phyloP scores from a whole-genome alignment of 2,797 vertebrate genomes.

The Otolemur crassicaudatus region DNA sequence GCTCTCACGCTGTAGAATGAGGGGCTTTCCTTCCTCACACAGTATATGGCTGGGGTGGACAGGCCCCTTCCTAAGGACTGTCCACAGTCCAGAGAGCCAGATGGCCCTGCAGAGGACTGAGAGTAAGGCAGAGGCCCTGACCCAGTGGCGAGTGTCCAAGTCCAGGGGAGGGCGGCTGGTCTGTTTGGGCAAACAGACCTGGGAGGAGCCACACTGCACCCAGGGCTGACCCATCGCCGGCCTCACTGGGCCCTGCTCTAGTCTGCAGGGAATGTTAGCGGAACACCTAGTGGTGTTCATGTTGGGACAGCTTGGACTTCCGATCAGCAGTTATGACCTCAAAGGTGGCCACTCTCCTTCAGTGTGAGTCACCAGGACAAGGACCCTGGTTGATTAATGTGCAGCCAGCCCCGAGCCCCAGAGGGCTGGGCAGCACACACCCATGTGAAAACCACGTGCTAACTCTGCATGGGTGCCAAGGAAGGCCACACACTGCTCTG shows the following conservation, averaged over 20 bases:
- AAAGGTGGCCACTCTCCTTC: not conserved
- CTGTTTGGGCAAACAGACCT: not conserved
- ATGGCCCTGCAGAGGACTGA: accelerated
- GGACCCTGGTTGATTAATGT: too few species aligned
- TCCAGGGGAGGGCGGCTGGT: not conserved
- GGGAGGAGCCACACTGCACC: not conserved
- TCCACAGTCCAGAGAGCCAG: not conserved
- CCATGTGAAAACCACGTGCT: accelerated
- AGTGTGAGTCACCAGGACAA: not conserved
- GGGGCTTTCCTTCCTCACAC: not conserved
- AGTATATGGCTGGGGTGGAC: accelerated
- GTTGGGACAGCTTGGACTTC: not conserved
- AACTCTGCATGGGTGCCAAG: too few species aligned
- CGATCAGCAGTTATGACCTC: not conserved
- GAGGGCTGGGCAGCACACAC: not conserved
- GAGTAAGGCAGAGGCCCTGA: accelerated
- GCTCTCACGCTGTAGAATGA: not conserved
- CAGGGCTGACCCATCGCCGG: not conserved
- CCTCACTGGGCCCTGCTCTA: not conserved
- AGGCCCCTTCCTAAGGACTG: not conserved
- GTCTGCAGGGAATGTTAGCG: accelerated
- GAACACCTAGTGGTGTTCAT: too few species aligned
- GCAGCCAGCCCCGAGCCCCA: not conserved
- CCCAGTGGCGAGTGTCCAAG: not conserved
- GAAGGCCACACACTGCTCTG: too few species aligned